Percentiles rank a stretch among this genome's conserved stretches.
Conservation (phyloP, 2,888 invertebrate genomes). For the Eudasyphora cyanicolor region DNA sequence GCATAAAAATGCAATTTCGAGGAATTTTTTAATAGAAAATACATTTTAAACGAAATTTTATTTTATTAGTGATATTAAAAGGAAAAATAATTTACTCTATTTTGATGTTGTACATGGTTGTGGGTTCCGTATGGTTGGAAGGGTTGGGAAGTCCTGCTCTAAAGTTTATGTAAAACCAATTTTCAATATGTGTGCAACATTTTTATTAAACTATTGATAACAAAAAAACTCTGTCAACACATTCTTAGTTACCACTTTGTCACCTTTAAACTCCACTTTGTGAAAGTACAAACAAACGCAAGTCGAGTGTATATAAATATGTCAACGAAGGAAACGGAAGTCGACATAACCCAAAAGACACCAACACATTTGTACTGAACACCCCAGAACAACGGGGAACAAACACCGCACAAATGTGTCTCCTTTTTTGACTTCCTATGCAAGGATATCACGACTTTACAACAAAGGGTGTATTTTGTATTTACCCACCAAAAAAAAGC, state of each 20-base stretch:
- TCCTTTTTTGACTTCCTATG: slow-evolving; percentile 62
- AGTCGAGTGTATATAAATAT: slow-evolving; percentile 39
- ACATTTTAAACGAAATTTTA: too few species aligned
- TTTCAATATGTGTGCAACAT: slow-evolving; percentile 8
- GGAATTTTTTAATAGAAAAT: too few species aligned
- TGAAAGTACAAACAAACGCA: too few species aligned
- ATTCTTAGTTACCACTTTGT: slow-evolving; percentile 58
- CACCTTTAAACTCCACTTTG: slow-evolving; percentile 55
- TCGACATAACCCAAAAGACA: slow-evolving; percentile 48
- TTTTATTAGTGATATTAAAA: too few species aligned
- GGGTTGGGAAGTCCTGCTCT: too few species aligned
- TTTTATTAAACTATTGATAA: slow-evolving; percentile 17
- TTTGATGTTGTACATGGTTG: too few species aligned
- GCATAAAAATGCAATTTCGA: too few species aligned
- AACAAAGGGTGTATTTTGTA: slow-evolving; percentile 39
- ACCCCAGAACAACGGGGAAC: neutral
- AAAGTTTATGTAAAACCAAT: slow-evolving; percentile 33
- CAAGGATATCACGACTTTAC: slow-evolving; percentile 44
- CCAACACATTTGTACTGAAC: slow-evolving; percentile 52
- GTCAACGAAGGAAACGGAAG: slow-evolving; percentile 59
- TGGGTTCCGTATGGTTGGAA: too few species aligned
- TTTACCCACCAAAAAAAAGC: too few species aligned
- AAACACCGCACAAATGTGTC: slow-evolving; percentile 61
- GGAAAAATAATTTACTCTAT: too few species aligned
- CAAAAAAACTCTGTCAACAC: slow-evolving; percentile 48